Conservation (phyloP, 2,888 invertebrate genomes). For the Chesias legatella region DNA sequence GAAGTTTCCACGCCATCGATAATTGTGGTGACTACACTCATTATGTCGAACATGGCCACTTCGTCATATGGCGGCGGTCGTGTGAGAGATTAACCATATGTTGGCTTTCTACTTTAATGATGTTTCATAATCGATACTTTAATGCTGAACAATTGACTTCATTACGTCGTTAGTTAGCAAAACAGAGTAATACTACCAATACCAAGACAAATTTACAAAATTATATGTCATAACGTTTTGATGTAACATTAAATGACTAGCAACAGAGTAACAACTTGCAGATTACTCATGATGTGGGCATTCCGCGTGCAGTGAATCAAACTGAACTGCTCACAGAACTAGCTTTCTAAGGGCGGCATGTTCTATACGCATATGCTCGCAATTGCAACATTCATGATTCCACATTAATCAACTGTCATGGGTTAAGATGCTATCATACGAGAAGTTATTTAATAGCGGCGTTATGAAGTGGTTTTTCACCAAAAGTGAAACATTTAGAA, state of each 20-base stretch:
- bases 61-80: slow-evolving; percentile 43
- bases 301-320: slow-evolving; percentile 20
- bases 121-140: slow-evolving; percentile 14
- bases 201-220: too few species aligned
- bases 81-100: slow-evolving; percentile 46
- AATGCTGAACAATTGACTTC: neutral
- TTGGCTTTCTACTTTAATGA: slow-evolving; percentile 33
- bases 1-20: slow-evolving; percentile 41
- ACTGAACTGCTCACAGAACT: slow-evolving; percentile 16
- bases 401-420: slow-evolving; percentile 52
- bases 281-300: slow-evolving; percentile 15
- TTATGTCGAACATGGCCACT: slow-evolving; percentile 39
- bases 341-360: slow-evolving; percentile 32
- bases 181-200: too few species aligned
- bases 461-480: too few species aligned
- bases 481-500: too few species aligned
- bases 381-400: slow-evolving; percentile 45
- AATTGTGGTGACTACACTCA: slow-evolving; percentile 44
- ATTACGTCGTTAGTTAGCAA: neutral
- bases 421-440: too few species aligned
- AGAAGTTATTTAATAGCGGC: too few species aligned
- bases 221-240: too few species aligned
- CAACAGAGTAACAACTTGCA: slow-evolving; percentile 3
- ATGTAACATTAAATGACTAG: too few species aligned
- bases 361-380: slow-evolving; percentile 37